Evolutionary conservation across 2,888 invertebrate species (phyloP), one percentile per base, ranked within the genome.

Genomic region (Archaeoteleia sp.): DNA sequence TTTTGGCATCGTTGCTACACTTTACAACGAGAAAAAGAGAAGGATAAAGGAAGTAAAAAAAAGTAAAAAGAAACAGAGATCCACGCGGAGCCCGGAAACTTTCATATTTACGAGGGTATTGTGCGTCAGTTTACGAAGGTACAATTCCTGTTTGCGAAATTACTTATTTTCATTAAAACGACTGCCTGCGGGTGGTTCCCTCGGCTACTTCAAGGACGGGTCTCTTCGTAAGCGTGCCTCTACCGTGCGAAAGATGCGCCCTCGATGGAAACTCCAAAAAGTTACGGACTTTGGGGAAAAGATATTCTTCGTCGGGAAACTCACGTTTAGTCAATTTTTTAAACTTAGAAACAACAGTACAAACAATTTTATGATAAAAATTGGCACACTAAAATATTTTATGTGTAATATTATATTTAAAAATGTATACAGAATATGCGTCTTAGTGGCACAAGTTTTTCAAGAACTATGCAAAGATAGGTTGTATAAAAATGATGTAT

Each of bases 81-180:
- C 49, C 57, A 25, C 5, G 10, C 49, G 8, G 29, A 17, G 12
- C 63, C 42, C 39, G 57, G 68, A 73, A 80, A 78, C 79, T 80
- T 82, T 82, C 80, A 79, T 82, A 82, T 81, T 82, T 82, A 82
- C 76, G 76, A 78, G 72, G 74, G 61, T 72, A 77, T 79, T 80
- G 79, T 76, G 65, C 58, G 65, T 29, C 62, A 75, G 72, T 82
- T 83, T 82, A 82, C 79, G 78, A 82, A 71, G 72, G 69, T 68
- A 80, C 74, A 81, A 80, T 82, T 77, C 78, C 70, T 79, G 81
- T 80, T 82, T 80, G 76, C 71, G 73, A 82, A 71, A 82, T 81
- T 80, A 80, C 81, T 82, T 81, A 83, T 80, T 80, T 79, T 80
- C 78, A 81, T 83, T 80, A 80, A 82, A 82, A 79, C 78, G 78